A percentile compares a stretch with the other conserved stretches of the same genome.
phyloP scores from a whole-genome alignment of 2,888 invertebrate species.

The Lepetodrilus schrolli region DNA sequence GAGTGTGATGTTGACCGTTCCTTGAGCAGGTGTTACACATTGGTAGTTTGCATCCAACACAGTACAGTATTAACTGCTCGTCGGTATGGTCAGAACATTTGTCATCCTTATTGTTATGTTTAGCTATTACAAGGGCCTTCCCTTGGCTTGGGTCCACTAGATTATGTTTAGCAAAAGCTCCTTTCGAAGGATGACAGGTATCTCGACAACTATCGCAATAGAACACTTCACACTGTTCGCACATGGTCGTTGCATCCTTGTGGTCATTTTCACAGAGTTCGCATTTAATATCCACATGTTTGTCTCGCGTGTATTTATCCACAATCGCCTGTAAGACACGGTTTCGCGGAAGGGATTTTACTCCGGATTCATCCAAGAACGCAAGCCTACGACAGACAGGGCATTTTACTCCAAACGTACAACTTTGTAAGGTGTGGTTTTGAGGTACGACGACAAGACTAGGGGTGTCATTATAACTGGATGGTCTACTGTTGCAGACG shows the following conservation, averaged over 20 bases:
- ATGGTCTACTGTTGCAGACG: slow-evolving; percentile 80
- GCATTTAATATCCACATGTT: slow-evolving; percentile 68
- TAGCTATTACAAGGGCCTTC: slow-evolving; percentile 72
- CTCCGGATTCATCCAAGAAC: slow-evolving; percentile 95
- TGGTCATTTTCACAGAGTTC: slow-evolving; percentile 69
- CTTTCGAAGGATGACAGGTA: slow-evolving; percentile 93
- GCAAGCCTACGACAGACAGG: slow-evolving; percentile 89
- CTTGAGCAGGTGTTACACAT: slow-evolving; percentile 92
- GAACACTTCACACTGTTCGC: slow-evolving; percentile 92
- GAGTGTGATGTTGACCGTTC: slow-evolving; percentile 88
- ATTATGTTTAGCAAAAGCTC: slow-evolving; percentile 93
- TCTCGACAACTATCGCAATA: slow-evolving; percentile 95
- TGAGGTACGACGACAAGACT: slow-evolving; percentile 70
- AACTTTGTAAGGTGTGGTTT: slow-evolving; percentile 59
- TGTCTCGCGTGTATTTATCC: slow-evolving; percentile 84
- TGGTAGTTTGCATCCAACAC: slow-evolving; percentile 91
- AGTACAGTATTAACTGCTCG: slow-evolving; percentile 90
- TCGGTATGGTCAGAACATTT: slow-evolving; percentile 90
- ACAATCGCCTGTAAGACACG: slow-evolving; percentile 94
- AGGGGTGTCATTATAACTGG: slow-evolving; percentile 85
- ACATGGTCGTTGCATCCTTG: slow-evolving; percentile 84
- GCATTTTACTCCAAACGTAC: slow-evolving; percentile 78
- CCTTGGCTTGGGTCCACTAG: slow-evolving; percentile 84
- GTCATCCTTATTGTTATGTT: slow-evolving; percentile 76
- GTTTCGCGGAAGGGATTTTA: slow-evolving; percentile 91